A percentile compares a stretch with the other conserved stretches of the same genome.
phyloP scores from a whole-genome alignment of 2,888 invertebrate species.

The Campoletis raptor region DNA sequence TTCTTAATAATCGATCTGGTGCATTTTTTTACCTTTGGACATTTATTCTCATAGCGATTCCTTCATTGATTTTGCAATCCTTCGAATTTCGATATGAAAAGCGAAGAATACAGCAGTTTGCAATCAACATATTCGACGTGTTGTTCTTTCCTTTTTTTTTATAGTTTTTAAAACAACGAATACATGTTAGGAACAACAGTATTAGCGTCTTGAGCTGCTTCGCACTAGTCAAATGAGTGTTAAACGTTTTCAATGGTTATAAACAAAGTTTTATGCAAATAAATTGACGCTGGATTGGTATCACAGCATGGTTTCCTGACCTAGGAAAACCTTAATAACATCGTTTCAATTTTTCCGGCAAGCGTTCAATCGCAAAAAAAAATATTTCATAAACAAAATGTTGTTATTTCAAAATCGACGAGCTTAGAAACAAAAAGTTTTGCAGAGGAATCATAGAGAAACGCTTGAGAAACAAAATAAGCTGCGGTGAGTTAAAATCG shows the following conservation, averaged over 20 bases:
- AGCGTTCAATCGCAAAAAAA: no score
- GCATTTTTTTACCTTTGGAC: constrained; percentile 62
- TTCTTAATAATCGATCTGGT: constrained; percentile 44
- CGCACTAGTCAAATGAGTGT: neutral
- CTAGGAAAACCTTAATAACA: no score
- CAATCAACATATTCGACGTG: constrained; percentile 23
- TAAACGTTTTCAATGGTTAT: neutral
- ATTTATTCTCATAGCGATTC: constrained; percentile 48
- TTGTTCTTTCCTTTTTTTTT: constrained; percentile 21
- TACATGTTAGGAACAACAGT: constrained; percentile 36
- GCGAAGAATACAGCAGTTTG: constrained; percentile 26
- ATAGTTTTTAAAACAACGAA: constrained; percentile 12
- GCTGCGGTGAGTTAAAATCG: no score
- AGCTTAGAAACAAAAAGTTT: no score
- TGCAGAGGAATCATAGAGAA: no score
- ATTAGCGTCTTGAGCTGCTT: constrained; percentile 27
- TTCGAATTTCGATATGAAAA: constrained; percentile 11
- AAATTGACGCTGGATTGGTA: no score
- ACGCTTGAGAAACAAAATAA: no score
- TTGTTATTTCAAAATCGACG: no score
- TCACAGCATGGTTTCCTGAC: no score
- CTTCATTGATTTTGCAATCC: constrained; percentile 26
- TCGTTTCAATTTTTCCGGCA: no score
- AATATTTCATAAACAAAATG: no score
- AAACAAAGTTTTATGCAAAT: no score